A percentile compares a stretch with the other conserved stretches of the same genome.
phyloP scores from a whole-genome alignment of 2,113 vertebrate species.

The Dasyurus viverrinus region DNA sequence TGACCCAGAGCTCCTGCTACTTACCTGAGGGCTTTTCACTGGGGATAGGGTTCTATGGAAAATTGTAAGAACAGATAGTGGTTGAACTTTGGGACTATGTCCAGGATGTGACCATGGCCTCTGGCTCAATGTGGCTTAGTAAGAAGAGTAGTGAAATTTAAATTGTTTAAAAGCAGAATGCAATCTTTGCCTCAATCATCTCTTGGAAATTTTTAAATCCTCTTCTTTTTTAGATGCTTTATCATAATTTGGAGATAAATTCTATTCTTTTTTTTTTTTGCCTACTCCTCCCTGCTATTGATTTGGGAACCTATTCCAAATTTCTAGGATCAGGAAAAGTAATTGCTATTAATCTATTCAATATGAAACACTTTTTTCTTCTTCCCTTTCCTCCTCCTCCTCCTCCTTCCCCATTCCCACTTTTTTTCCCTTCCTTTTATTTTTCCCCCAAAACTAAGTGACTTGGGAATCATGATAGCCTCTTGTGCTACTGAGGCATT shows the following conservation, averaged over 20 bases:
- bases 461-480: not conserved
- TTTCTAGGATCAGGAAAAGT: not conserved
- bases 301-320: not conserved
- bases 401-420: not conserved
- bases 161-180: not conserved
- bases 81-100: not conserved
- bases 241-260: slow-evolving; percentile 15
- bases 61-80: not conserved
- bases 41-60: slow-evolving; percentile 37
- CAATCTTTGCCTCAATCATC: not conserved
- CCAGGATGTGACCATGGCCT: not conserved
- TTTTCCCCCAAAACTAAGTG: not conserved
- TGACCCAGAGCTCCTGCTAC: not conserved
- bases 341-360: not conserved
- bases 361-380: slow-evolving; percentile 8
- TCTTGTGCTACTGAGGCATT: not conserved
- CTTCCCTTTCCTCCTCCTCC: not conserved
- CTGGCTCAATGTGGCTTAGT: not conserved
- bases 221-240: not conserved
- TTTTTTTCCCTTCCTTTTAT: not conserved
- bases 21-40: slow-evolving; percentile 73
- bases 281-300: not conserved
- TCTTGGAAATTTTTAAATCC: not conserved
- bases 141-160: not conserved
- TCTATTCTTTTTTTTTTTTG: not conserved